A percentile compares a stretch with the other conserved stretches of the same genome.
Conservation (phyloP, 37 sponge, comb jelly and placozoan species). For the Corticium candelabrum region DNA sequence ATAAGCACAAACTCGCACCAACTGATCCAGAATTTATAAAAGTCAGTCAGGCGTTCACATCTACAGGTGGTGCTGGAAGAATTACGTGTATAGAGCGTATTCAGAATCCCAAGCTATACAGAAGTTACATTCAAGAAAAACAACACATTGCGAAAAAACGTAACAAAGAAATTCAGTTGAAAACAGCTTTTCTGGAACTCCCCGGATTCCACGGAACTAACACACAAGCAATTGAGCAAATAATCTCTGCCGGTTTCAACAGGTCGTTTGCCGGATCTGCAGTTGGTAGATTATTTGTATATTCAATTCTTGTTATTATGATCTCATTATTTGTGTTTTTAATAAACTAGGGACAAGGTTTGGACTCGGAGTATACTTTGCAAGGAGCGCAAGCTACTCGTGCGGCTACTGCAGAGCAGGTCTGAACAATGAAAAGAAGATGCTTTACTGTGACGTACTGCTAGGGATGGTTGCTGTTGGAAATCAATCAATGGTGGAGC, state of each 20-base stretch:
- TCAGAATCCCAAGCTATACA: conserved; percentile 38
- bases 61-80: not conserved
- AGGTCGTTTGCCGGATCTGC: conserved; percentile 5
- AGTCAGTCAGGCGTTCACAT: not conserved
- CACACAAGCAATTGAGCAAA: not conserved
- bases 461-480: not conserved
- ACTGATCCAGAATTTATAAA: not conserved
- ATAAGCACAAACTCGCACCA: not conserved
- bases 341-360: not conserved
- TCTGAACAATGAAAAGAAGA: not conserved
- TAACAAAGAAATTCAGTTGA: not conserved
- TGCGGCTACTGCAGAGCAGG: not conserved
- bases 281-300: no score
- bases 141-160: conserved; percentile 22
- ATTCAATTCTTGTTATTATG: not conserved
- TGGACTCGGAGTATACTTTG: conserved; percentile 3
- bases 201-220: conserved; percentile 49
- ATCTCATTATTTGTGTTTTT: not conserved
- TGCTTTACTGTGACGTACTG: not conserved
- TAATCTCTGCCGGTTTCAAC: conserved; percentile 11
- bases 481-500: not conserved
- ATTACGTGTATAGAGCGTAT: conserved; percentile 49
- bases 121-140: conserved; percentile 36
- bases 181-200: conserved; percentile 10
- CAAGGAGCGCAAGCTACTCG: not conserved